A percentile compares a stretch with the other conserved stretches of the same genome.
These are phyloP conservation scores for Hylaeus anthracinus DNA, from an alignment of 1,140 invertebrate species.

Conservation along the genomic window DNA sequence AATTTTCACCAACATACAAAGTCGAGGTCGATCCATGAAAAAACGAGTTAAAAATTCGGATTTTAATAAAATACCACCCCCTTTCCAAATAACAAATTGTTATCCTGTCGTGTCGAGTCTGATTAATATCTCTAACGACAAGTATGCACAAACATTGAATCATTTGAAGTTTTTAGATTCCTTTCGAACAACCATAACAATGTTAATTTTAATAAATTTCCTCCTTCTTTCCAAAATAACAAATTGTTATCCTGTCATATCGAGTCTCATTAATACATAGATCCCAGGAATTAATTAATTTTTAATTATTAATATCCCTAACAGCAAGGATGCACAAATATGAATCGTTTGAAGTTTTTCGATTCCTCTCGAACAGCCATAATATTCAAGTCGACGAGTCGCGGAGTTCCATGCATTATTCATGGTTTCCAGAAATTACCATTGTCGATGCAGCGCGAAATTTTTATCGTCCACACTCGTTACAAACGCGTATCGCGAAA, in stretches of 20 bases:
- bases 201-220: too few relatives aligned
- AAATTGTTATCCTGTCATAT: background rate
- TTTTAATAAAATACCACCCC: too few relatives aligned
- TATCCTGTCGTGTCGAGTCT: too few relatives aligned
- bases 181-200: too few relatives aligned
- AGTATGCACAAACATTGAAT: too few relatives aligned
- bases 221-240: background rate
- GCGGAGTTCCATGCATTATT: slow-evolving; percentile 10
- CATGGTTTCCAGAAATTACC: slow-evolving; percentile 13
- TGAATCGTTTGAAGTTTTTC: background rate
- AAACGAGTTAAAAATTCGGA: too few relatives aligned
- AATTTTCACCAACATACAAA: background rate
- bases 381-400: background rate
- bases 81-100: too few relatives aligned
- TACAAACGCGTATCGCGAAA: slow-evolving; percentile 5
- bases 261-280: background rate
- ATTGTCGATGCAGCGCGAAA: background rate
- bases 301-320: background rate
- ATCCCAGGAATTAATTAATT: background rate
- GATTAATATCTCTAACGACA: too few relatives aligned
- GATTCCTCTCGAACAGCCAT: background rate
- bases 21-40: too few relatives aligned
- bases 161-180: too few relatives aligned
- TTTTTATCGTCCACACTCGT: background rate
- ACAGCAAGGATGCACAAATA: background rate